Percentiles rank a stretch among this genome's conserved stretches.
Evolutionary conservation across 2,888 invertebrate genomes (phyloP).

Genomic region (Abscondita cerata): DNA sequence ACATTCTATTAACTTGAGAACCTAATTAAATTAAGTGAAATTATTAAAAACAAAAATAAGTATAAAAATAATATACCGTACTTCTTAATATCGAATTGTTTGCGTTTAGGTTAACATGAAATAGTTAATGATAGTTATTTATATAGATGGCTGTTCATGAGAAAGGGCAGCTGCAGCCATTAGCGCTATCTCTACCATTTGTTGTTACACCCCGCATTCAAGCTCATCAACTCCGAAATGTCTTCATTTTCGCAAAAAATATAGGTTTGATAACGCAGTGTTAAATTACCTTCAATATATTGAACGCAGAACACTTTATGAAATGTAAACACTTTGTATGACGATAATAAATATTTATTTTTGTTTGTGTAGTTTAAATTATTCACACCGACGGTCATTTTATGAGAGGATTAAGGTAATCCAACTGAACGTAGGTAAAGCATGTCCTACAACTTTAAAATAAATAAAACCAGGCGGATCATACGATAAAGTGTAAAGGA

Average conservation of each 20-base stretch:
- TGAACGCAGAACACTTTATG: not conserved
- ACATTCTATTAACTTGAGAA: no score
- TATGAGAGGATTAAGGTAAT: constrained; percentile 23
- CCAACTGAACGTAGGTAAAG: constrained; percentile 16
- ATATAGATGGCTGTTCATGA: constrained; percentile 56
- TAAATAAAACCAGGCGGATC: not conserved
- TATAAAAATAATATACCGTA: no score
- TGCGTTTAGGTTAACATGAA: constrained; percentile 38
- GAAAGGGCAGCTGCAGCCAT: constrained; percentile 55
- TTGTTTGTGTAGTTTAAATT: constrained; percentile 1
- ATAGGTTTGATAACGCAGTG: constrained; percentile 41
- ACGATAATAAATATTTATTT: not conserved
- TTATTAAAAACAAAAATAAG: no score
- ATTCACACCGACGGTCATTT: constrained; percentile 10
- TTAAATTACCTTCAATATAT: constrained; percentile 33
- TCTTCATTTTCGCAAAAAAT: constrained; percentile 47
- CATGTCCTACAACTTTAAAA: constrained; percentile 15
- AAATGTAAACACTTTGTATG: not conserved
- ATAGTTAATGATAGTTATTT: constrained; percentile 57
- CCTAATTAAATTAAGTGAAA: no score
- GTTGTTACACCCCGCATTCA: constrained; percentile 46
- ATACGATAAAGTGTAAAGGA: no score
- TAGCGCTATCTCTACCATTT: constrained; percentile 53
- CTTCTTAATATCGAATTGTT: constrained; percentile 1
- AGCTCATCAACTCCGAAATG: constrained; percentile 48